Percentiles rank a stretch among this genome's conserved stretches.
Evolutionary conservation across 2,113 vertebrate genomes (phyloP).

Genomic region (Tragelaphus scriptus): DNA sequence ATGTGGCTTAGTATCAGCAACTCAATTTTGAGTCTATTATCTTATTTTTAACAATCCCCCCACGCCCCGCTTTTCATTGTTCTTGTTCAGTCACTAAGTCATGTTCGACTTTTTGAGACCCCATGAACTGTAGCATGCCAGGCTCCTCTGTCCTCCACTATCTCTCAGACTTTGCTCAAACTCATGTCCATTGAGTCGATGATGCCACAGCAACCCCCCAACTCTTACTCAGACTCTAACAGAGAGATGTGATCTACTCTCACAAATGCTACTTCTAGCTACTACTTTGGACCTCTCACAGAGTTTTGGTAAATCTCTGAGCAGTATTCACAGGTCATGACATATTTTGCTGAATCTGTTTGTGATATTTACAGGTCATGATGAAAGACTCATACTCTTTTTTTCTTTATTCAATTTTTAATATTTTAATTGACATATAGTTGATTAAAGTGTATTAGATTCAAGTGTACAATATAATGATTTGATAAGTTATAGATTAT

Average conservation of each 20-base stretch:
- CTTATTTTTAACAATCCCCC: not conserved
- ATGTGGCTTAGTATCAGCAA: not conserved
- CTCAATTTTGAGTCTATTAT: not conserved
- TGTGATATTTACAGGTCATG: not conserved
- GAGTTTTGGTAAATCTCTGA: not conserved
- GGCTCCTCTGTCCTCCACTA: not conserved
- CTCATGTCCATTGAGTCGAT: not conserved
- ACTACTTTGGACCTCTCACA: not conserved
- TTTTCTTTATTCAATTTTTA: not conserved
- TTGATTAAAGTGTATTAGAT: not conserved
- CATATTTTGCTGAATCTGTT: not conserved
- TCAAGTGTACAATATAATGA: not conserved
- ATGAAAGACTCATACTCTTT: not conserved
- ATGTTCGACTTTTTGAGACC: fast-evolving
- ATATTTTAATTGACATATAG: not conserved
- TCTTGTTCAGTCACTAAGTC: not conserved
- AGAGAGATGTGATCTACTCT: not conserved
- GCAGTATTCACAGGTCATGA: not conserved
- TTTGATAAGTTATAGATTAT: not conserved
- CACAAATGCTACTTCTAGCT: not conserved
- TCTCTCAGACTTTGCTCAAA: not conserved
- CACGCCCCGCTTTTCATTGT: not conserved
- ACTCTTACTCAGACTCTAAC: not conserved
- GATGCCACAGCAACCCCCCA: not conserved
- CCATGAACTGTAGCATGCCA: not conserved